Base-by-base conservation (phyloP, 1,140 invertebrate genomes). In the Pseudomyrmex concolor region DNA sequence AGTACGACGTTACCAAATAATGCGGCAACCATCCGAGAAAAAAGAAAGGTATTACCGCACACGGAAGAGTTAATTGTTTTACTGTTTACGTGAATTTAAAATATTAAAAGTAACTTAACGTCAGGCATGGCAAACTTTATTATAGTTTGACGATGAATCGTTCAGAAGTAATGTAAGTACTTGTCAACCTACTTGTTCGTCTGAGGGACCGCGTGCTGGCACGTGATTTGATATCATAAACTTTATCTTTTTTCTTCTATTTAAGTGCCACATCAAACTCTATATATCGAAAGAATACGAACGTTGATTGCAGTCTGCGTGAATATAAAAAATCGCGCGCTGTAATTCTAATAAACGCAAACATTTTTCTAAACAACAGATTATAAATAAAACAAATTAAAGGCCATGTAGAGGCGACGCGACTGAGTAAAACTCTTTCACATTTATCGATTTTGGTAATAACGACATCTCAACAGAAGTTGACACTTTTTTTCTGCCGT, bases 181-280 rank as follows among this genome's bases (percentile, higher is more conserved):
- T 51, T 68, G 63, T 78, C 74, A 78, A 78, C 50, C 63, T 78
- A 57, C 50, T 68, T 68, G 48, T 22, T 77, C 34, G 63, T 68
- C 51, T 25, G 51, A 78, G 45, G 50, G 34, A 34, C 74, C 68
- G 25, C 50, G 34, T 45, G 34, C 1, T 34, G 51, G 60, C 63
- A 55, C 63, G 48, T 76, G 50, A 77, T 45, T 77, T 34, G 48
- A 12, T 67, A 77, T 77, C 63, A n/a, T 64, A 48, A 63, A 74
- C 19, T 25, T 19, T n/a, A 19, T 12, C 63, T 17, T 66, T 17
- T 12, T 43, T 8, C 34, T 64, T 15, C 34, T 34, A 34, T 34
- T 34, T 34, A 34, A 34, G 34, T 5, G 34, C 34, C 34, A 19
- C 12, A 12, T 67, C 48, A 77, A 54, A 54, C 48, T 77, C 25